Conservation (phyloP, 2,113 vertebrate genomes). For the Xyliphius kryptos region DNA sequence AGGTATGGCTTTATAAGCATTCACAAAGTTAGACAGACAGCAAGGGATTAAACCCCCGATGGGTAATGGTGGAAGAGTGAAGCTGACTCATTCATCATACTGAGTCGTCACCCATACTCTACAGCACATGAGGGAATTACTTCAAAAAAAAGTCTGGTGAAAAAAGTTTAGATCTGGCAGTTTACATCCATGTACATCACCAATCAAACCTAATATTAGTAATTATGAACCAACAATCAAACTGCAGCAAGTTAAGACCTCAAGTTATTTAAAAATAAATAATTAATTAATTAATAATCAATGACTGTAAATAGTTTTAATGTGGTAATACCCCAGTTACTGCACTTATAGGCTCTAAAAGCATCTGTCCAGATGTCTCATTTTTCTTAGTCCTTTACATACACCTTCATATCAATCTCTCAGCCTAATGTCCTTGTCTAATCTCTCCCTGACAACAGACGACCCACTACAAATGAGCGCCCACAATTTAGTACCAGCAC, state of each 20-base stretch:
- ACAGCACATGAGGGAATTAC: no score
- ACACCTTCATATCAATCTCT: constrained; percentile 12
- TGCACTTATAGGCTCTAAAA: constrained; percentile 14
- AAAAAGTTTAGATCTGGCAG: no score
- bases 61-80: not conserved
- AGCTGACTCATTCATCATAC: constrained; percentile 7
- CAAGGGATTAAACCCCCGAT: constrained; percentile 4
- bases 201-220: constrained; percentile 24
- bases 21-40: not conserved
- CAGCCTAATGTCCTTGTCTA: constrained; percentile 37
- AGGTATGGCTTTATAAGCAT: not conserved
- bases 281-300: constrained; percentile 22
- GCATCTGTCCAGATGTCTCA: constrained; percentile 25
- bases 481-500: constrained; percentile 40
- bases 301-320: constrained; percentile 25
- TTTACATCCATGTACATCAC: no score
- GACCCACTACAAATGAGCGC: constrained; percentile 33
- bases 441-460: constrained; percentile 31
- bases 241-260: no score
- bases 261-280: no score
- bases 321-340: constrained; percentile 11
- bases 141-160: no score
- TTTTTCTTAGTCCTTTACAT: constrained; percentile 27
- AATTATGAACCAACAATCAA: constrained; percentile 9
- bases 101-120: not conserved